These are phyloP conservation scores for Amblyraja radiata DNA, from an alignment of 2,797 vertebrate genomes.

Conservation along the genomic window DNA sequence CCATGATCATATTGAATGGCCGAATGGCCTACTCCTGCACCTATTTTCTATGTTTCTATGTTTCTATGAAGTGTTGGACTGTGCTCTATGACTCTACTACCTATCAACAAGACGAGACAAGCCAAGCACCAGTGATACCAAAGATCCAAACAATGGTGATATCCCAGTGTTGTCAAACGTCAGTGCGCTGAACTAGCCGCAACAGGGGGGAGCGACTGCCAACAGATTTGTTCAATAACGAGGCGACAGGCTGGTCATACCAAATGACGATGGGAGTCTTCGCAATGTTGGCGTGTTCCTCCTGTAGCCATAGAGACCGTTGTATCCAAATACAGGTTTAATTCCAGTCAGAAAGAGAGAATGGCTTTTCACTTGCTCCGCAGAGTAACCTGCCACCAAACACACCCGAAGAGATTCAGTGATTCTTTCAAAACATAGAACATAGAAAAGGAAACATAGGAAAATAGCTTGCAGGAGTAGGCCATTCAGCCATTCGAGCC, in stretches of 20 bases:
- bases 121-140: neutral
- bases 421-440: neutral
- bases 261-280: slow-evolving; percentile 41
- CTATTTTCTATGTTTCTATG: too few species aligned
- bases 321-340: slow-evolving; percentile 13
- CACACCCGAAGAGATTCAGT: neutral
- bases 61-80: too few species aligned
- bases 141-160: neutral
- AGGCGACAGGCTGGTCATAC: slow-evolving; percentile 6
- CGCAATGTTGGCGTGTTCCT: slow-evolving; percentile 37
- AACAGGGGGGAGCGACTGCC: neutral
- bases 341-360: slow-evolving; percentile 41
- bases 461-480: too few species aligned
- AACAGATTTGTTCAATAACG: slow-evolving; percentile 16
- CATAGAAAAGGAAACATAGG: too few species aligned
- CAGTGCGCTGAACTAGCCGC: neutral
- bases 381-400: slow-evolving; percentile 40
- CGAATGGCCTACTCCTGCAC: too few species aligned
- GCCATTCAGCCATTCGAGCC: too few species aligned
- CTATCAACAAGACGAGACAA: neutral
- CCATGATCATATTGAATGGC: too few species aligned
- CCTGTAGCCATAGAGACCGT: slow-evolving; percentile 39
- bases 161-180: neutral
- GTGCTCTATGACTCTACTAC: too few species aligned
- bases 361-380: slow-evolving; percentile 38